Percentiles rank a stretch among this genome's conserved stretches.
These are phyloP conservation scores for Chaetura pelagica DNA, from an alignment of 2,113 vertebrate genomes.

Conservation along the genomic window DNA sequence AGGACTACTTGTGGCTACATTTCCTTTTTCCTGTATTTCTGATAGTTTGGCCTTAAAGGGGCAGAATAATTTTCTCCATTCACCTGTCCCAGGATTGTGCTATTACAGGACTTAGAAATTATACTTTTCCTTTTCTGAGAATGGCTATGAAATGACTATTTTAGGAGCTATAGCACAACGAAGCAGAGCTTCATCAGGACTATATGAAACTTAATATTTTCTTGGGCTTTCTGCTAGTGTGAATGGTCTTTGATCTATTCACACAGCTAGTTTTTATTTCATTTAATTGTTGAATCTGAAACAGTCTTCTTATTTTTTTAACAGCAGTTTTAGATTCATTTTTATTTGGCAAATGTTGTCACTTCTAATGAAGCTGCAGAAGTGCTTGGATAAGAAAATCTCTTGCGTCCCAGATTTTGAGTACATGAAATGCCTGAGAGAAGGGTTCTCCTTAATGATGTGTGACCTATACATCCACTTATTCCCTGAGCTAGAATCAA, in stretches of 20 bases:
- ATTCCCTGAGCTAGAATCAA: neutral
- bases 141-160: neutral
- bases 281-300: neutral
- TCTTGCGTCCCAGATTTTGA: neutral
- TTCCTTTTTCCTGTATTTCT: neutral
- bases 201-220: neutral
- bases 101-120: neutral
- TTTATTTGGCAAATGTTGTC: neutral
- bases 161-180: neutral
- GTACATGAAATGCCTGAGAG: neutral
- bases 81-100: neutral
- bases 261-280: neutral
- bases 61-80: neutral
- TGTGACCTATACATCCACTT: conserved; percentile 39
- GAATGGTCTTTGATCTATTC: neutral
- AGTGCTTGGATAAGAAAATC: conserved; percentile 8
- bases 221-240: neutral
- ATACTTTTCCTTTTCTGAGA: neutral
- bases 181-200: neutral
- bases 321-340: neutral
- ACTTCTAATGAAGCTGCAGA: conserved; percentile 22
- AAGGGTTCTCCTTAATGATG: conserved; percentile 23
- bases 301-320: neutral
- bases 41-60: neutral
- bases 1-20: neutral